Evolutionary conservation across 2,797 vertebrate species (phyloP).

Genomic region (Anisognathus igniventris): DNA sequence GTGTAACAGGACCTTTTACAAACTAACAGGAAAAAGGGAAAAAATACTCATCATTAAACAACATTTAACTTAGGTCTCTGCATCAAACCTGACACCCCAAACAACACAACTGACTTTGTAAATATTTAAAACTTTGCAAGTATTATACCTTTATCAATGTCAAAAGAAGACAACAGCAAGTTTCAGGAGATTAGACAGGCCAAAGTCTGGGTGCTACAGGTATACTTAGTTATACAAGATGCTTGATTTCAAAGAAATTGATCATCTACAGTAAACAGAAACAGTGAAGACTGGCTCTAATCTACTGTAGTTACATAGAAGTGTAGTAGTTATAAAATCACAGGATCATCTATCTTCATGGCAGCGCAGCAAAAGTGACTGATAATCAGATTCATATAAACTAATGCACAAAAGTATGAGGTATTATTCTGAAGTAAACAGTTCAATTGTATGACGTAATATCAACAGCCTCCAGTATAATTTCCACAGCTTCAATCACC

Average conservation of each 20-base stretch:
- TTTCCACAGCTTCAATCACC: neutral
- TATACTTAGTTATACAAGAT: neutral
- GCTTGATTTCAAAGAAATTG: neutral
- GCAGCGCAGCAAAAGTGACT: rapidly evolving
- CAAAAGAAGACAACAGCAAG: neutral
- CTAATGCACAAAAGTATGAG: neutral
- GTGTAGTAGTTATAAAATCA: neutral
- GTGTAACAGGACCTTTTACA: neutral
- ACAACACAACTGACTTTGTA: neutral
- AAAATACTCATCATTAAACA: neutral
- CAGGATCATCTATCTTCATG: neutral
- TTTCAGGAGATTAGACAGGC: neutral
- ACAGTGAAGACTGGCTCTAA: neutral
- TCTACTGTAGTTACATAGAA: neutral
- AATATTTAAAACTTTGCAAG: neutral
- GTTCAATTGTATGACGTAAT: neutral
- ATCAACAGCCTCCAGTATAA: neutral
- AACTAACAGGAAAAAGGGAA: neutral
- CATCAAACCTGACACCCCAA: neutral
- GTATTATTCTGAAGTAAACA: neutral
- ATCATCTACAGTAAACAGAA: neutral
- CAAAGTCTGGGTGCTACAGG: neutral
- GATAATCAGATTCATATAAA: neutral
- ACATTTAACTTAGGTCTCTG: neutral
- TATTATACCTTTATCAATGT: neutral